Conservation (phyloP, 2,797 vertebrate genomes). For the Lutjanus campechanus region DNA sequence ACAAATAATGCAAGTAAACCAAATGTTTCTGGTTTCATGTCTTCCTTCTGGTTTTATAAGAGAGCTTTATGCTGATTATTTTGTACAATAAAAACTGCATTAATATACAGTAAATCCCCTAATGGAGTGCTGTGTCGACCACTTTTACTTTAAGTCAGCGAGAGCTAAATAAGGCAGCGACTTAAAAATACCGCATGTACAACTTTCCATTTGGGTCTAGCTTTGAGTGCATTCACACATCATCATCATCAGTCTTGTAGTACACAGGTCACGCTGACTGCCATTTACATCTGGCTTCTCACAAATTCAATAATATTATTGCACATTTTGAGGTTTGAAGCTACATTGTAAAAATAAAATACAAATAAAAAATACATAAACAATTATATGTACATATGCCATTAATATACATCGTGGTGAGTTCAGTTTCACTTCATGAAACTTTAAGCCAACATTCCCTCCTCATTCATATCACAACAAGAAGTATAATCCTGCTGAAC, state of each 20-base stretch:
- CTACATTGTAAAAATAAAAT: conserved; percentile 8
- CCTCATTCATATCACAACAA: background rate
- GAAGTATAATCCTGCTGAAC: too few relatives aligned
- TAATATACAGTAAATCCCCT: too few relatives aligned
- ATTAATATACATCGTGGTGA: too few relatives aligned
- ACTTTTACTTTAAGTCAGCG: conserved; percentile 2
- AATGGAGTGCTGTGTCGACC: background rate
- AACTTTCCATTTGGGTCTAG: background rate
- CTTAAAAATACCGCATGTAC: background rate
- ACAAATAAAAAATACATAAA: background rate
- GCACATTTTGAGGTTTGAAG: conserved; percentile 13
- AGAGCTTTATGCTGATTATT: background rate
- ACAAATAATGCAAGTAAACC: conserved; percentile 23
- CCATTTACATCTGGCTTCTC: background rate
- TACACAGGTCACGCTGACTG: background rate
- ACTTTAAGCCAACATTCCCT: background rate
- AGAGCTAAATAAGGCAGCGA: background rate
- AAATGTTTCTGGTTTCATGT: background rate
- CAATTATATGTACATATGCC: background rate
- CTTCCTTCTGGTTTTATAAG: background rate
- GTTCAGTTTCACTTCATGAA: background rate
- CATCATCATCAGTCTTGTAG: too few relatives aligned
- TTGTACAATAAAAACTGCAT: background rate
- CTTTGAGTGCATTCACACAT: background rate
- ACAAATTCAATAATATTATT: conserved; percentile 21